Conservation (phyloP, 2,888 invertebrate species). For the Acrobasis suavella region DNA sequence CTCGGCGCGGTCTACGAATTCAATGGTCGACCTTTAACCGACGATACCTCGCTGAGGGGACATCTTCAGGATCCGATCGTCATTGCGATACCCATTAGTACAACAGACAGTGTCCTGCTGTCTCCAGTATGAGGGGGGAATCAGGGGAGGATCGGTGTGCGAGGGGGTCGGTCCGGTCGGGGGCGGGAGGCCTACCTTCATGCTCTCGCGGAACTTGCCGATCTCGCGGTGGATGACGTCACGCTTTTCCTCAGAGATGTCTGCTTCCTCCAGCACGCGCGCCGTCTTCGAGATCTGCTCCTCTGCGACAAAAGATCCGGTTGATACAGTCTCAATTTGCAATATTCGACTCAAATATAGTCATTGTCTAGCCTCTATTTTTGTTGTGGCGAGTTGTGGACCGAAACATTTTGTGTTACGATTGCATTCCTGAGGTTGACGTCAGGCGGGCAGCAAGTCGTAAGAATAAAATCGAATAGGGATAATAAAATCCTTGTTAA, state of each 20-base stretch:
- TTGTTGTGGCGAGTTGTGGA: too few relatives aligned
- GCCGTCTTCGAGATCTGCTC: slow-evolving; percentile 85
- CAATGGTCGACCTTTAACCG: too few relatives aligned
- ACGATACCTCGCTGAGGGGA: slow-evolving; percentile 2
- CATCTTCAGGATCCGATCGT: background rate
- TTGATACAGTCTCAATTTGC: too few relatives aligned
- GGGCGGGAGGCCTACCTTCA: slow-evolving; percentile 89
- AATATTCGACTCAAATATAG: too few relatives aligned
- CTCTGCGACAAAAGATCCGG: slow-evolving; percentile 64
- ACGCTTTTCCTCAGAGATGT: slow-evolving; percentile 97
- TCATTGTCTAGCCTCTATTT: too few relatives aligned
- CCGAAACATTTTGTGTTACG: too few relatives aligned
- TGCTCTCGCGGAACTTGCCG: slow-evolving; percentile 97
- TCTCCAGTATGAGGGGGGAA: background rate
- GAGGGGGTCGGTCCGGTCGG: slow-evolving; percentile 20
- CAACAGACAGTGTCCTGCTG: background rate
- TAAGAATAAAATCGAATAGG: too few relatives aligned
- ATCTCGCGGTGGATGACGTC: slow-evolving; percentile 98
- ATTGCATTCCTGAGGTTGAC: too few relatives aligned
- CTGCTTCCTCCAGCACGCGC: slow-evolving; percentile 90
- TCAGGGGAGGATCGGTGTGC: slow-evolving; percentile 2
- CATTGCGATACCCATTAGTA: background rate
- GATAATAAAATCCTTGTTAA: too few relatives aligned
- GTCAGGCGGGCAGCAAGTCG: too few relatives aligned
- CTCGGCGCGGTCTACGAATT: too few relatives aligned